Conservation (phyloP, 1,140 invertebrate genomes). For the Danaus melanippus region DNA sequence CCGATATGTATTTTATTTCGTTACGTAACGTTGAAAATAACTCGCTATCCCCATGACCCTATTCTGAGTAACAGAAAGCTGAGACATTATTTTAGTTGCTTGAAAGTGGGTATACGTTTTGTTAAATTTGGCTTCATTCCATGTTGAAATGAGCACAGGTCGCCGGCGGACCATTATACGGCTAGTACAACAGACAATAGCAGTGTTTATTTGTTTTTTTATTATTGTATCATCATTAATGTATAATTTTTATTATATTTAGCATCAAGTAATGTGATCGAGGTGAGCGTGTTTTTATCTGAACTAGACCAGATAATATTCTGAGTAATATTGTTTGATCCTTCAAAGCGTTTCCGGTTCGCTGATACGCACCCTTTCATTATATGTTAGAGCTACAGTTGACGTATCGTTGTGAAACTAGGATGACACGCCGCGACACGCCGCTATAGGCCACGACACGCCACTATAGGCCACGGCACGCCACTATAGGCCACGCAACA, state of each 20-base stretch:
- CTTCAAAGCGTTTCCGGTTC: no score
- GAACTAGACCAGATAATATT: no score
- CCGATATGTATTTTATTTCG: no score
- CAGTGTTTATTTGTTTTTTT: no score
- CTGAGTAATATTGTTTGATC: no score
- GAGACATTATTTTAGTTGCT: conserved; percentile 11
- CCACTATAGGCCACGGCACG: no score
- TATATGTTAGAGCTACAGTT: conserved; percentile 9
- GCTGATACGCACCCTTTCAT: no score
- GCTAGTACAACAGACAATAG: neutral
- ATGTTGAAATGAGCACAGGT: conserved; percentile 5
- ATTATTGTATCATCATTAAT: conserved; percentile 5
- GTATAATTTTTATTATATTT: conserved; percentile 2
- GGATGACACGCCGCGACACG: conserved; percentile 13
- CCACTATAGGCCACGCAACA: conserved; percentile 11
- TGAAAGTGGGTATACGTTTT: conserved; percentile 9
- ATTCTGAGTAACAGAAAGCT: conserved; percentile 7
- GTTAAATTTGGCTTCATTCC: conserved; percentile 12
- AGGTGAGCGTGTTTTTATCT: neutral
- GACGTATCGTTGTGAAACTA: conserved; percentile 12
- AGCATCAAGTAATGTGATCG: conserved; percentile 1
- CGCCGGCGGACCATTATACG: neutral
- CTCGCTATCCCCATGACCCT: no score
- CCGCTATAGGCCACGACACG: no score
- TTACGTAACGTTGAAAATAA: no score